Conservation (phyloP, 2,113 vertebrate genomes). For the Aphelocoma coerulescens region DNA sequence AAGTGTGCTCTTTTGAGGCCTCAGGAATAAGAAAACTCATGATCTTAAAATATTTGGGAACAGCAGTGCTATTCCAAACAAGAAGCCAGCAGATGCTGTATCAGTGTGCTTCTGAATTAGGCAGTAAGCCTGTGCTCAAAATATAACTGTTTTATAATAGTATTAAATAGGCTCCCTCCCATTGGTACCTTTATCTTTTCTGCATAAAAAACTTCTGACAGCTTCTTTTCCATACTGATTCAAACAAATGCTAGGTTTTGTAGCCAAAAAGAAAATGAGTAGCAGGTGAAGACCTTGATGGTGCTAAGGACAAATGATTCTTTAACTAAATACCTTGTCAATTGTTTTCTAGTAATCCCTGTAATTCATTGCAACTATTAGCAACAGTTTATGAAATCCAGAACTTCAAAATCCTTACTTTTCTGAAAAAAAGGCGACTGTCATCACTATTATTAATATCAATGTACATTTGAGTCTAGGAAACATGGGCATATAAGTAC, state of each 20-base stretch:
- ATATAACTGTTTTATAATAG: neutral
- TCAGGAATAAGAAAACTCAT: neutral
- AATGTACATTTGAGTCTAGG: neutral
- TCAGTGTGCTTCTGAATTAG: neutral
- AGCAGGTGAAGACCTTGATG: neutral
- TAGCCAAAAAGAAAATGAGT: neutral
- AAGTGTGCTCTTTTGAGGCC: neutral
- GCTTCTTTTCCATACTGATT: neutral
- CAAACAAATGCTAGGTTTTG: neutral
- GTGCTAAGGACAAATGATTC: neutral
- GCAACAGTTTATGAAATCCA: neutral
- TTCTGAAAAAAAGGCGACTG: neutral
- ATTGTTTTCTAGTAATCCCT: neutral
- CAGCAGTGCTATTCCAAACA: neutral
- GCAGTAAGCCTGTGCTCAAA: neutral
- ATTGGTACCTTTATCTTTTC: neutral
- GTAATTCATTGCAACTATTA: neutral
- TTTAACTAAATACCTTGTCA: neutral
- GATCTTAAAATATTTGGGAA: neutral
- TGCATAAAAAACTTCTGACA: neutral
- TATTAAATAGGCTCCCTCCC: neutral
- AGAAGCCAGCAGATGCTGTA: neutral
- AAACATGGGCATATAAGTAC: neutral
- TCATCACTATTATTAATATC: neutral
- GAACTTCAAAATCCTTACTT: neutral